Conservation (phyloP, 2,113 vertebrate species). For the Caranx melampygus region DNA sequence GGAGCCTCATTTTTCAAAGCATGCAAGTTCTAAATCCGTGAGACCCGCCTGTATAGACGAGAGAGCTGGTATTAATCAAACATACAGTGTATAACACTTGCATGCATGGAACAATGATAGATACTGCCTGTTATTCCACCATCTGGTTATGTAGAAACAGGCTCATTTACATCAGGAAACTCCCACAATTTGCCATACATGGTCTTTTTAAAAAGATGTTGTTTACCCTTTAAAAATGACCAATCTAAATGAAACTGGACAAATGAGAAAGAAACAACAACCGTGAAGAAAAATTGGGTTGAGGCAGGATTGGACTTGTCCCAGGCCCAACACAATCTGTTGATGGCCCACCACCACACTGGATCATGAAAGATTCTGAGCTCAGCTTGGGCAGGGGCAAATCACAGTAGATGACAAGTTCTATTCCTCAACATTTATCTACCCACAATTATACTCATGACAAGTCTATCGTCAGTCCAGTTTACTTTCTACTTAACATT, state of each 20-base stretch:
- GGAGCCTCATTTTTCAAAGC: conserved; percentile 51
- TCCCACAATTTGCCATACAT: not conserved
- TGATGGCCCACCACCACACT: too few relatives aligned
- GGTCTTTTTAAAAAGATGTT: not conserved
- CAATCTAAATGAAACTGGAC: conserved; percentile 16
- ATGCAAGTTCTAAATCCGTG: conserved; percentile 42
- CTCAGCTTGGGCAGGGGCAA: too few relatives aligned
- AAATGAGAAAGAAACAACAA: not conserved
- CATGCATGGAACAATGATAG: conserved; percentile 39
- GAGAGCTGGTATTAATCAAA: conserved; percentile 43
- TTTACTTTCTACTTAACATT: too few relatives aligned
- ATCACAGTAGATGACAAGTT: too few relatives aligned
- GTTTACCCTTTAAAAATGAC: conserved; percentile 9
- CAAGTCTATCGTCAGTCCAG: too few relatives aligned
- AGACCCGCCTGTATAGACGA: conserved; percentile 30
- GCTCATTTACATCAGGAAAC: conserved; percentile 29
- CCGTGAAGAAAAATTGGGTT: conserved; percentile 17
- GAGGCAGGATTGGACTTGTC: not conserved
- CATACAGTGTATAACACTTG: conserved; percentile 26
- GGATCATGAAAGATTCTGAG: too few relatives aligned
- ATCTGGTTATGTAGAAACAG: conserved; percentile 35
- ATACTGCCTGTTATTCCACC: conserved; percentile 33
- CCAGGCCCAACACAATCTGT: too few relatives aligned
- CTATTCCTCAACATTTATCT: too few relatives aligned
- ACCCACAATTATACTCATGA: too few relatives aligned